A percentile compares a stretch with the other conserved stretches of the same genome.
phyloP scores from a whole-genome alignment of 2,797 vertebrate genomes.

The Phrynocephalus guinanensis region DNA sequence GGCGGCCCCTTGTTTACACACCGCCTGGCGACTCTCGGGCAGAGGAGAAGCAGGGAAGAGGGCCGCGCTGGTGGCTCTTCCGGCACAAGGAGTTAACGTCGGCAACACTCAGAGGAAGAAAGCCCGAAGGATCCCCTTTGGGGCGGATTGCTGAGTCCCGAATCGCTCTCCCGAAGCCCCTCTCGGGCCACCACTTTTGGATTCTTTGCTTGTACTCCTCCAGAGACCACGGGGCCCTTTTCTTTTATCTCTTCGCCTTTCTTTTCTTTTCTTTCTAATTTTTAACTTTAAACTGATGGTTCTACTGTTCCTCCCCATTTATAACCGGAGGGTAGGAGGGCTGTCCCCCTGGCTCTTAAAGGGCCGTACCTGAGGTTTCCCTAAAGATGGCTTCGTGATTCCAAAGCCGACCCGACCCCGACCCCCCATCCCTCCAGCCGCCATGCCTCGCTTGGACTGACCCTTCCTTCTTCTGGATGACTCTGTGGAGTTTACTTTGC shows the following conservation, averaged over 20 bases:
- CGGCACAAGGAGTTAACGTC: conserved; percentile 55
- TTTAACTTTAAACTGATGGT: conserved; percentile 12
- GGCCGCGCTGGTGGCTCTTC: conserved; percentile 62
- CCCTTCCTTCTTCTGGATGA: conserved; percentile 73
- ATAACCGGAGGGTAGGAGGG: conserved; percentile 6
- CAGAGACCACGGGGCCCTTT: conserved; percentile 27
- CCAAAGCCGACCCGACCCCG: background rate
- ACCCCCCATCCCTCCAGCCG: background rate
- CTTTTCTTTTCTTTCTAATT: background rate
- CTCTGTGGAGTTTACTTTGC: conserved; percentile 75
- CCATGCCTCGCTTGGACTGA: conserved; percentile 24
- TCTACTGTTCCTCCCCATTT: conserved; percentile 27
- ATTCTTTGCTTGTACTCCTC: conserved; percentile 12
- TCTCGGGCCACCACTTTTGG: conserved; percentile 16
- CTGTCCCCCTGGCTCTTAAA: conserved; percentile 12
- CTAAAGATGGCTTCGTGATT: conserved; percentile 66
- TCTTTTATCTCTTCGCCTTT: background rate
- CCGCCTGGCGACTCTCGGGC: conserved; percentile 44
- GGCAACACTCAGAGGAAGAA: conserved; percentile 55
- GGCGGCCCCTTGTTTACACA: background rate
- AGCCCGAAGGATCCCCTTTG: conserved; percentile 42
- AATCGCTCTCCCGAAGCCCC: background rate
- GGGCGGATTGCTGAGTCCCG: conserved; percentile 40
- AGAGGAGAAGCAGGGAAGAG: conserved; percentile 31
- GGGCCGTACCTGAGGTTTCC: conserved; percentile 48